These are phyloP conservation scores for Coluber constrictor DNA, from an alignment of 2,797 vertebrate species.

Conservation along the genomic window DNA sequence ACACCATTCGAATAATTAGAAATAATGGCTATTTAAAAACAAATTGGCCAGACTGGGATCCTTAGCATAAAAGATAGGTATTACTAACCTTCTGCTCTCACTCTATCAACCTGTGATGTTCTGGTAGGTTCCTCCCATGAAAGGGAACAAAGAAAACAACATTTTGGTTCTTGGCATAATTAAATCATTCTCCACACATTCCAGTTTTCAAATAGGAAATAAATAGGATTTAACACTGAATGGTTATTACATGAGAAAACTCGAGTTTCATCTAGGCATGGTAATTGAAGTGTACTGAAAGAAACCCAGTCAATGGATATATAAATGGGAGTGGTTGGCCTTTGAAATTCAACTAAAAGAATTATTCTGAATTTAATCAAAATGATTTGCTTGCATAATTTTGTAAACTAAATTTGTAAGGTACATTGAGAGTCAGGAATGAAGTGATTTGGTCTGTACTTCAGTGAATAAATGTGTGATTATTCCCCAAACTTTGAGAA, in stretches of 20 bases:
- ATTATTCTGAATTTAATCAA: neutral
- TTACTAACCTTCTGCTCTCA: neutral
- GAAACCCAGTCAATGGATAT: neutral
- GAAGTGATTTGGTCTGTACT: neutral
- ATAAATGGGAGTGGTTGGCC: neutral
- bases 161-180: neutral
- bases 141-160: neutral
- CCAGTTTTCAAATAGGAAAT: neutral
- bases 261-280: neutral
- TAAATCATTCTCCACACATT: neutral
- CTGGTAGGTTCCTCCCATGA: neutral
- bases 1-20: neutral
- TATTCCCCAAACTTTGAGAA: neutral
- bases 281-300: neutral
- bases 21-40: neutral
- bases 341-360: neutral
- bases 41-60: neutral
- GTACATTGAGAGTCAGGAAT: neutral
- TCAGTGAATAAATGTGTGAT: neutral
- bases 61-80: neutral
- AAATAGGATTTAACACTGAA: neutral
- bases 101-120: neutral
- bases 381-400: neutral
- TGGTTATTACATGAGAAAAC: neutral
- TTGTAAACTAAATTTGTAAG: neutral